Evolutionary conservation across 2,113 vertebrate species (phyloP), one percentile per base, ranked within the genome.

Genomic region (Sander lucioperca): DNA sequence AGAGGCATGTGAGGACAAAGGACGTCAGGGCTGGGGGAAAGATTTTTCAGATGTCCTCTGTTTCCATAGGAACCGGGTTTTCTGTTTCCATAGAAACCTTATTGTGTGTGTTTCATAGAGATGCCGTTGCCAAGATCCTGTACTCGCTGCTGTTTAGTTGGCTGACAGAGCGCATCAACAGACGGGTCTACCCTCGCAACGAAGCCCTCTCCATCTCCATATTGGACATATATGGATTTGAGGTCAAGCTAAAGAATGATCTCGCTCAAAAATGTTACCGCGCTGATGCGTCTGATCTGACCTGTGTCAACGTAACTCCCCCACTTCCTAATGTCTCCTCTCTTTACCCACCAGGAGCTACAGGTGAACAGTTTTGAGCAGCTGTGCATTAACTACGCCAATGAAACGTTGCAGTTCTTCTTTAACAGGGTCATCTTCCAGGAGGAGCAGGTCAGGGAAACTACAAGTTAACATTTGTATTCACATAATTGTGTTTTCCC

Each of bases 41-140:
- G 72, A 80, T 82, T 90, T 92, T 91, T 89, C 85, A 87, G 91
- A 90, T 91, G 91, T 90, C 91, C 87, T 87, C 90, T 92, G 94
- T 94, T 94, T 86, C 93, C 92, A 94, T 92, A 91, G 93, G 77
- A 94, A 94, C 92, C 61, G 30, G 80, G 67, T 73, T 88, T 91
- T 90, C 90, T 92, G 77, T 92, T 92, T 87, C 92, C 92, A 92
- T 92, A 90, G 93, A 86, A 92, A 94, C 92, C 74, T 77, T 84
- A 80, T 92, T 93, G 87, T 91, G 93, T 88, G 82, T 94, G 87
- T 79, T 80, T 86, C 67, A 78, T 91, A 99, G 98, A 96, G 98
- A 99, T 33, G 98, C 98, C 53, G 96, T 99, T 91, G 97, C 98
- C 96, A 99, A 99, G 97, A 98, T 98, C 80, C 94, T 99, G 80